Base-by-base conservation (phyloP, 1,140 invertebrate species). In the Phenacoccus solenopsis region DNA sequence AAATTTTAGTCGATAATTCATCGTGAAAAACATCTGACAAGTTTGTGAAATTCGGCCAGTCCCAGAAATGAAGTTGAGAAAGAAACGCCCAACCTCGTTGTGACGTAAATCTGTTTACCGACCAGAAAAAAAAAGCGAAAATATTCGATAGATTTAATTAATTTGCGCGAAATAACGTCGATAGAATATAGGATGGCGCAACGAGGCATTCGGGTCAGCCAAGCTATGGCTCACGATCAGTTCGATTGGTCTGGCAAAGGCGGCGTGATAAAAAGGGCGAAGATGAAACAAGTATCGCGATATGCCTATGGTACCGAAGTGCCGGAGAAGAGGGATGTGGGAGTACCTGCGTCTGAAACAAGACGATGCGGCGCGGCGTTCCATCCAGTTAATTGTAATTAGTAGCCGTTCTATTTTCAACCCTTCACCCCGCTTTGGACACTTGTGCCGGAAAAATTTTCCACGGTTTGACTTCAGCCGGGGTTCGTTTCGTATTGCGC, bases 321-420 rank as follows among this genome's bases (percentile, higher is more conserved):
- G n/a, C n/a, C n/a, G n/a, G n/a, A n/a, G n/a, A n/a, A n/a, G n/a
- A n/a, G n/a, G n/a, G n/a, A n/a, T n/a, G n/a, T n/a, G n/a, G n/a
- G n/a, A n/a, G n/a, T n/a, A n/a, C n/a, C n/a, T n/a, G n/a, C n/a
- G 38, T 49, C 16, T 49, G 38, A 49, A 49, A n/a, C 38, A 49
- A 49, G 38, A 49, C 38, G 38, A 49, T 49, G 38, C 20, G 13
- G 20, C 38, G 38, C 38, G 38, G 38, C 38, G 38, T 49, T 49
- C 20, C 38, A 49, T 49, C 38, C 38, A 49, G 38, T 49, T 49
- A 49, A 49, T 49, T 49, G 38, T 49, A 49, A 49, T 49, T 49
- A 49, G 38, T 49, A 49, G 38, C 38, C 38, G 38, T 49, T 49
- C 38, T n/a, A 49, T 49, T 49, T 49, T 49, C 38, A n/a, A n/a